phyloP scores from a whole-genome alignment of 2,113 vertebrate genomes.

The Malurus alboscapulatus region DNA sequence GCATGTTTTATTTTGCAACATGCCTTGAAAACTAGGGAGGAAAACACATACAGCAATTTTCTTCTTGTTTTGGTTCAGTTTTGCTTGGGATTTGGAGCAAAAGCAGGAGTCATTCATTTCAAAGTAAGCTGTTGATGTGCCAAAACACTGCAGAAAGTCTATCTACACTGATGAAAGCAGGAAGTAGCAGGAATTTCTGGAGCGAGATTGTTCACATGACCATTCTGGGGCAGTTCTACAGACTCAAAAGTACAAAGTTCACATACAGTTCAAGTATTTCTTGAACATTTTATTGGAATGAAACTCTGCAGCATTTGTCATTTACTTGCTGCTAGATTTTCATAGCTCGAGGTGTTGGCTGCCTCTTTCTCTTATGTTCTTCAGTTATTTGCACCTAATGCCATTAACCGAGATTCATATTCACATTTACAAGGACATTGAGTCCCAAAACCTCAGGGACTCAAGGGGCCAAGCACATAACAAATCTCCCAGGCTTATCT shows the following conservation, averaged over 20 bases:
- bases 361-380: not conserved
- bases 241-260: not conserved
- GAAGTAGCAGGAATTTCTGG: constrained; percentile 17
- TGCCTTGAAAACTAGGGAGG: not conserved
- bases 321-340: not conserved
- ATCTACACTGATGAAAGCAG: not conserved
- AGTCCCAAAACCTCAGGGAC: not conserved
- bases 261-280: not conserved
- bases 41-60: not conserved
- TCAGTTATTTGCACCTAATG: not conserved
- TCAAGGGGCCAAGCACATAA: not conserved
- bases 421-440: not conserved
- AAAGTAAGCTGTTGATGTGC: not conserved
- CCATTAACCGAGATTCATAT: not conserved
- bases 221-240: not conserved
- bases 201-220: fast-evolving
- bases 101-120: not conserved
- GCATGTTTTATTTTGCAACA: not conserved
- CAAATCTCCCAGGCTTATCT: not conserved
- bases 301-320: not conserved
- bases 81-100: not conserved
- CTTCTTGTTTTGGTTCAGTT: not conserved
- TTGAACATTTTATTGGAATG: not conserved
- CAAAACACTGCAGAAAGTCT: not conserved
- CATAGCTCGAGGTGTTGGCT: not conserved